Conservation (phyloP, 2,797 vertebrate genomes). For the Galaxias olidus region DNA sequence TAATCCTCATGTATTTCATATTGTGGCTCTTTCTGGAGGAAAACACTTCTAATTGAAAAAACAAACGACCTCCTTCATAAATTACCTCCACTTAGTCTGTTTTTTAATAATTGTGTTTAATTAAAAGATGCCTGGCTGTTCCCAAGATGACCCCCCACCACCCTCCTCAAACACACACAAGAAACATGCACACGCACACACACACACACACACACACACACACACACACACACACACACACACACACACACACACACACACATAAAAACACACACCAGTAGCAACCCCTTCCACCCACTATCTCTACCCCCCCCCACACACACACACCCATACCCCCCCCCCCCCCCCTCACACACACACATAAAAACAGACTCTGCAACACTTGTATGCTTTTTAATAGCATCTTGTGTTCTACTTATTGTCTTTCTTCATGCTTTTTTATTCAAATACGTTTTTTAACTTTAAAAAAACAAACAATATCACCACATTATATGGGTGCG, state of each 20-base stretch:
- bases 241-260: constrained; percentile 21
- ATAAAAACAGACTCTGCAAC: too few species aligned
- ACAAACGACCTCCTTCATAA: constrained; percentile 53
- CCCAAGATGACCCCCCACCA: constrained; percentile 40
- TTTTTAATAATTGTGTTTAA: constrained; percentile 60
- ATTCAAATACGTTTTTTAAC: too few species aligned
- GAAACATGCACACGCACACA: constrained; percentile 22
- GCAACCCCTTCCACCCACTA: too few species aligned
- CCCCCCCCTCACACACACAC: too few species aligned
- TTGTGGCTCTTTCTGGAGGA: constrained; percentile 30
- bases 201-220: constrained; percentile 23
- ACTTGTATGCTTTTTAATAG: too few species aligned
- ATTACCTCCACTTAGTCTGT: constrained; percentile 49
- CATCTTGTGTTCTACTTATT: too few species aligned
- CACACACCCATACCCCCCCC: too few species aligned
- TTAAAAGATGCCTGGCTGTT: constrained; percentile 56
- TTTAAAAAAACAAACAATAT: too few species aligned
- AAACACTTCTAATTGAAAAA: constrained; percentile 57
- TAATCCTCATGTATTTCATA: constrained; percentile 31
- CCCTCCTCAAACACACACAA: too few species aligned
- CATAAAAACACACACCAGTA: not conserved
- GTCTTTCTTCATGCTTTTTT: too few species aligned
- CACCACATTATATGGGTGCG: too few species aligned
- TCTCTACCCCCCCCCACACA: too few species aligned
- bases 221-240: constrained; percentile 12